Percentiles rank a stretch among this genome's conserved stretches.
Evolutionary conservation across 2,888 invertebrate species (phyloP).

Genomic region (Chrysodeixis includens): DNA sequence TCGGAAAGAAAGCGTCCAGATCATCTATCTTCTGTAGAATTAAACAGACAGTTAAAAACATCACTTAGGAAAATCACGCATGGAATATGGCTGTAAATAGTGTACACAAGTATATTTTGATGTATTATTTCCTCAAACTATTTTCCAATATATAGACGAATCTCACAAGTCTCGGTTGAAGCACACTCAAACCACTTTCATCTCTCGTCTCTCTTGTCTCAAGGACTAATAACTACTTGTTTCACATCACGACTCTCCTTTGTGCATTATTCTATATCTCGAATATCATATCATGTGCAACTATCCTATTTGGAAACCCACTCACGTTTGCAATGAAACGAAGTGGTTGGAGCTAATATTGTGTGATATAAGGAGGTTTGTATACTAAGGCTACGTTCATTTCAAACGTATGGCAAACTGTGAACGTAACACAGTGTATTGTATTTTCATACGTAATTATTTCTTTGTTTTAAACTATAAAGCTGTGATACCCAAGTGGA

Average conservation of each 20-base stretch:
- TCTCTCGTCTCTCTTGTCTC: not conserved
- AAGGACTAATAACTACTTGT: slow-evolving; percentile 1
- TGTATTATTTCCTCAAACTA: not conserved
- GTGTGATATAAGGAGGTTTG: slow-evolving; percentile 50
- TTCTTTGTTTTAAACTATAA: no score
- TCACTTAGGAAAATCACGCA: no score
- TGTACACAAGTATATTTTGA: no score
- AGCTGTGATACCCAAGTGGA: no score
- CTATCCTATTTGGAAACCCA: slow-evolving; percentile 47
- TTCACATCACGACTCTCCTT: not conserved
- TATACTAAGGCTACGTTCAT: no score
- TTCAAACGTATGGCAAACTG: no score
- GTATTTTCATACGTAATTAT: no score
- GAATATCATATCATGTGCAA: slow-evolving; percentile 27
- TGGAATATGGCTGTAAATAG: no score
- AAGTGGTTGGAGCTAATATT: slow-evolving; percentile 61
- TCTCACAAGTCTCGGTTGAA: not conserved
- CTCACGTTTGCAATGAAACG: slow-evolving; percentile 63
- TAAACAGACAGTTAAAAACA: no score
- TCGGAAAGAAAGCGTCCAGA: no score
- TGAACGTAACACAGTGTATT: no score
- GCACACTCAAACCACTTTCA: not conserved
- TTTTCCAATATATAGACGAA: not conserved
- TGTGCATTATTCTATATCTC: slow-evolving; percentile 3
- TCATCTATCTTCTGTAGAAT: no score